Evolutionary conservation across 2,888 invertebrate genomes (phyloP).

Genomic region (Ferrisia virgata): DNA sequence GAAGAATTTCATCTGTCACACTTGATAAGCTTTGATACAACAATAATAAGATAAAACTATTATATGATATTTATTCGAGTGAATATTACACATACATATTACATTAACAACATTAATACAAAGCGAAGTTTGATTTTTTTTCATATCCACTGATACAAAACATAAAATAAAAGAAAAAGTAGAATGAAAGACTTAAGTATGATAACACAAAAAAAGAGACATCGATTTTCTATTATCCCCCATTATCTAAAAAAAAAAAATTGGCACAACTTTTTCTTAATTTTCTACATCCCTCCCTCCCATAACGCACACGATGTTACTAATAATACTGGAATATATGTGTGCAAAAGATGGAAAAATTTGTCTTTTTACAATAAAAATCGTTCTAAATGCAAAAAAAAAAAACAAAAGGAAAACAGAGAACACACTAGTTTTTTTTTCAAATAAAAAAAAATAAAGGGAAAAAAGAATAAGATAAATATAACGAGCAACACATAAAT

Average conservation of each 20-base stretch:
- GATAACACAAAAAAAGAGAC: slow-evolving; percentile 10
- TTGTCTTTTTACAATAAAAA: not conserved
- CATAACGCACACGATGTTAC: not conserved
- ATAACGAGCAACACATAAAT: slow-evolving; percentile 22
- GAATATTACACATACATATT: slow-evolving; percentile 36
- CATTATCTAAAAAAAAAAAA: not conserved
- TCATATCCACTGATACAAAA: slow-evolving; percentile 37
- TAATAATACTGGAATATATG: not conserved
- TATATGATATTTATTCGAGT: slow-evolving; percentile 35
- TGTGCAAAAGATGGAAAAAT: not conserved
- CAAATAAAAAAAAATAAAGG: not conserved
- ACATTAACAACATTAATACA: slow-evolving; percentile 39
- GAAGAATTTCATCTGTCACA: not conserved
- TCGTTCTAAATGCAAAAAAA: not conserved
- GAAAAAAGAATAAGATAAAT: not conserved
- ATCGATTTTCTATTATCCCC: not conserved
- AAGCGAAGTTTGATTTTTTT: slow-evolving; percentile 37
- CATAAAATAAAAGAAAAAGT: slow-evolving; percentile 34
- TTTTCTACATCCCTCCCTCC: not conserved
- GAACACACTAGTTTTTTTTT: not conserved
- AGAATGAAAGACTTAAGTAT: slow-evolving; percentile 42
- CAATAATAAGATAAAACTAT: not conserved
- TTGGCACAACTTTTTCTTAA: not conserved
- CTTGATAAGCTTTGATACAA: not conserved
- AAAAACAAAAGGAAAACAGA: not conserved